Base-by-base conservation (phyloP, 1,140 invertebrate genomes). In the Oppia nitens region DNA sequence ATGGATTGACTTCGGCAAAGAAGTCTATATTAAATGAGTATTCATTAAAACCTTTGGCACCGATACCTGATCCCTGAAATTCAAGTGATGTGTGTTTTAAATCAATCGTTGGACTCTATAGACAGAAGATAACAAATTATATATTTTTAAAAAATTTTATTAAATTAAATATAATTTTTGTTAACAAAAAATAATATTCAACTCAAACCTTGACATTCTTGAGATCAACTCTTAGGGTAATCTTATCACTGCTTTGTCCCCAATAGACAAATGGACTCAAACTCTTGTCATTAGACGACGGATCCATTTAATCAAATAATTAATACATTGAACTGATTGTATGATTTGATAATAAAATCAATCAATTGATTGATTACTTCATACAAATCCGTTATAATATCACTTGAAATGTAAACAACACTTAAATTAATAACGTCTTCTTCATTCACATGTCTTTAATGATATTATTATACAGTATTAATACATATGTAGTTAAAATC, bases 251-350 rank as follows among this genome's bases (percentile, higher is more conserved):
- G 29, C 83, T 88, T 78, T 93, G 88, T 14, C 87, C 85, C 88
- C 89, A 95, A 71, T 88, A 92, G 0, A 93, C 86, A 71, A 90
- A 87, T 2, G 88, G 88, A 69, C 81, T 85, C 28, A 73, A 17
- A n/a, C 21, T 9, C 21, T n/a, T 21, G 47, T 47, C 2, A n/a
- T 45, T 11, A 45, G 9, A 45, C n/a, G 40, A 47, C 2, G 17
- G 21, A 47, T 47, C 47, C 2, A 47, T 47, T 47, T 47, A 2
- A 47, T n/a, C n/a, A n/a, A n/a, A n/a, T n/a, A n/a, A n/a, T n/a
- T n/a, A n/a, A n/a, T n/a, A n/a, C n/a, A n/a, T n/a, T n/a, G n/a
- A n/a, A n/a, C n/a, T n/a, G n/a, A n/a, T n/a, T n/a, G n/a, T n/a
- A n/a, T n/a, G n/a, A n/a, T n/a, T n/a, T n/a, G n/a, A n/a, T n/a